Conservation (phyloP, 37 sponge, comb jelly and placozoan species). For the Halisarca cf. caerulea region DNA sequence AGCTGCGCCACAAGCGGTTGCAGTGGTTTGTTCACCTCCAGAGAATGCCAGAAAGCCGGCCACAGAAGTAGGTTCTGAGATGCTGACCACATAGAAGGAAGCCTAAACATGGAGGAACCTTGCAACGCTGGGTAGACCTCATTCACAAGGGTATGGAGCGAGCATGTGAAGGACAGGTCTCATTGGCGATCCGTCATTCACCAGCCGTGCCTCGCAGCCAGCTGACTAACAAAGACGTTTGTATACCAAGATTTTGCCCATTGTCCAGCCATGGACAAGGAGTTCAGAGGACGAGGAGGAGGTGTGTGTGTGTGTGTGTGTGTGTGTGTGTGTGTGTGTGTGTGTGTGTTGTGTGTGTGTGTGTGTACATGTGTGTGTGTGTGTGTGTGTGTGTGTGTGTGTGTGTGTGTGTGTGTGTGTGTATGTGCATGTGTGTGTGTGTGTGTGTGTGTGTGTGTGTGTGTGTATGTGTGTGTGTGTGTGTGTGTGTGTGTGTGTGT, state of each 20-base stretch:
- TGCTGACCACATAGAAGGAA: not conserved
- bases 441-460: no score
- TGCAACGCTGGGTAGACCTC: not conserved
- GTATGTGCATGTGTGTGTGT: no score
- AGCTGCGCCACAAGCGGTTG: not conserved
- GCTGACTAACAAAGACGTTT: not conserved
- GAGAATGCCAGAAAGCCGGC: not conserved
- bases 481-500: no score
- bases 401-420: no score
- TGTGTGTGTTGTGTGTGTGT: no score
- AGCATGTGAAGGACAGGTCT: not conserved
- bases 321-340: not conserved
- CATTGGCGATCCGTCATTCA: not conserved
- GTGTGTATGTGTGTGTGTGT: no score
- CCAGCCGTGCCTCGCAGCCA: no score
- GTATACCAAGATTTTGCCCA: not conserved
- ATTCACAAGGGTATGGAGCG: not conserved
- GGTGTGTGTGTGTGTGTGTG: constrained; percentile 26
- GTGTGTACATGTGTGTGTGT: no score
- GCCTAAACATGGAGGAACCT: not conserved
- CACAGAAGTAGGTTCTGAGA: not conserved
- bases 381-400: no score
- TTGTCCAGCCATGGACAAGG: constrained; percentile 3
- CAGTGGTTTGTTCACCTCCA: not conserved
- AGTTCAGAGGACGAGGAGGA: constrained; percentile 5